Base-by-base conservation (phyloP, 2,797 vertebrate species). In the Fistularia commersonii region DNA sequence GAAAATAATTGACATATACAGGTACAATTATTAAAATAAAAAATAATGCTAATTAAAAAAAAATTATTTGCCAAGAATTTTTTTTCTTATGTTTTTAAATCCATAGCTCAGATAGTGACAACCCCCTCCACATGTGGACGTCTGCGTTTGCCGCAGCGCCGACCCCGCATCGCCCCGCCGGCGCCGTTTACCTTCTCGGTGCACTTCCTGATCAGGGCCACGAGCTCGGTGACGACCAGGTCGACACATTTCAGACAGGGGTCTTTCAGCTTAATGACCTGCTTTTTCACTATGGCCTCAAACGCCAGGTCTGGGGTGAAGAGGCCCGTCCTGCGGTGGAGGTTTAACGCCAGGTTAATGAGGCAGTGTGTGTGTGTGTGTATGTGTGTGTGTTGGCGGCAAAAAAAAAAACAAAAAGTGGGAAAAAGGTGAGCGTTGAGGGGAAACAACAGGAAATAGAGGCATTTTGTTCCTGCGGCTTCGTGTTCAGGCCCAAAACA, bases 281-380 rank as follows among this genome's bases (percentile, higher is more conserved):
- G 94, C 86, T 93, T 94, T 93, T 94, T 96, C 92, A 95, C 93
- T 83, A 95, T 94, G 77, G 93, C 92, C 89, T 94, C 94, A 85
- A 96, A 95, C 54, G 94, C 94, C 92, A 94, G 51, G 88, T 94
- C 93, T 44, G 93, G 94, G 57, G 93, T 94, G 88, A 95, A 95
- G 85, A 96, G 90, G 82, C 94, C 94, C 74, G 92, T 94, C 91
- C 94, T 94, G 91, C 60, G 58, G 73, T 63, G 90, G 54, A 59
- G 69, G 69, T 77, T 81, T 74, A 64, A 79, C 66, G 62, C 45
- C 46, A 64, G 68, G 50, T 54, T 48, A 38, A 63, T 48, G 52
- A 61, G 60, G 43, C 65, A 34, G 45, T 44, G 53, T 37, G 55
- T 40, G 32, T 11, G 34, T 23, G 54, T 41, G 46, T 54, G 51